Evolutionary conservation across 2,113 vertebrate species (phyloP).

Genomic region (Ardeotis arabs): DNA sequence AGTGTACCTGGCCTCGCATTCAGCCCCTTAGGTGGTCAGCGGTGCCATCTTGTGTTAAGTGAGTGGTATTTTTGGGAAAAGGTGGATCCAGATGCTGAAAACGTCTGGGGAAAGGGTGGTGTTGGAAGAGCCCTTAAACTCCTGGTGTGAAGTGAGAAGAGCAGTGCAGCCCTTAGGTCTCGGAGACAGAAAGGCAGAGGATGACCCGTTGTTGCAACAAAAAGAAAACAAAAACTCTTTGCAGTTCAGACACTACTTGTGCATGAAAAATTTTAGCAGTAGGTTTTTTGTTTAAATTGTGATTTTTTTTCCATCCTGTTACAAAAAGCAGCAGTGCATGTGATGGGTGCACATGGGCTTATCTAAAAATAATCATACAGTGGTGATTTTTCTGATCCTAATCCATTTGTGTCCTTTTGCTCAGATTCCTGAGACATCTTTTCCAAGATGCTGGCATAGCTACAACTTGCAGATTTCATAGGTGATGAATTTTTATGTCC

Average conservation of each 20-base stretch:
- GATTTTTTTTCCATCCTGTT: neutral
- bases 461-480: neutral
- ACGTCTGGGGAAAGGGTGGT: neutral
- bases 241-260: neutral
- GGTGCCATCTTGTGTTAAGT: slow-evolving; percentile 47
- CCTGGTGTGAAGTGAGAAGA: neutral
- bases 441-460: neutral
- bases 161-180: neutral
- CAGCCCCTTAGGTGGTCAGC: neutral
- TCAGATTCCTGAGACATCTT: neutral
- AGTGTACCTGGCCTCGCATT: neutral
- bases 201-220: neutral
- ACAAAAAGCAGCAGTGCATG: neutral
- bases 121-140: neutral
- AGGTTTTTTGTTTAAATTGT: neutral
- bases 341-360: neutral
- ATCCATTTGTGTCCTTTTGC: neutral
- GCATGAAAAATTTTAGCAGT: neutral
- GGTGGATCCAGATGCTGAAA: neutral
- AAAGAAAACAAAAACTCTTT: neutral
- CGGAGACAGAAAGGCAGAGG: neutral
- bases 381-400: neutral
- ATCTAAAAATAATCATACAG: neutral
- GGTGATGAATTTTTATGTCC: neutral
- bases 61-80: neutral